A percentile compares a stretch with the other conserved stretches of the same genome.
These are phyloP conservation scores for Thamnophis elegans DNA, from an alignment of 2,797 vertebrate genomes.

Conservation along the genomic window DNA sequence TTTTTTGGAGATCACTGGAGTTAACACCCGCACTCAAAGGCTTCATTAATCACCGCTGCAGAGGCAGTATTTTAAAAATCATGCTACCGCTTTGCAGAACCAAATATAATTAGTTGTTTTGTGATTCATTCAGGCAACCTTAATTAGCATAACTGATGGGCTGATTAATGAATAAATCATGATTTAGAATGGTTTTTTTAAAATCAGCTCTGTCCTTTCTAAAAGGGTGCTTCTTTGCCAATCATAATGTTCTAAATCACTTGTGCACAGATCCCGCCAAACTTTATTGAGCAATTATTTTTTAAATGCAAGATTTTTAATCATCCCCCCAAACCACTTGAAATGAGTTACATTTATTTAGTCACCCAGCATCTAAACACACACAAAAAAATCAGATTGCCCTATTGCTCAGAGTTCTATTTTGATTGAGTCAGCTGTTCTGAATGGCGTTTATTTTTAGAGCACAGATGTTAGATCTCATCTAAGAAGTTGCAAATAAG, in stretches of 20 bases:
- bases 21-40: neutral
- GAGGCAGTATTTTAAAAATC: constrained; percentile 4
- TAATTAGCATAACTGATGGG: constrained; percentile 31
- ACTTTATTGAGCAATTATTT: neutral
- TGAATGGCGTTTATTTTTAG: constrained; percentile 4
- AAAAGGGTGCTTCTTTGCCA: constrained; percentile 4
- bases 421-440: constrained; percentile 4
- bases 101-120: constrained; percentile 23
- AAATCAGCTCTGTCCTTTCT: neutral
- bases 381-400: neutral
- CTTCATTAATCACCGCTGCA: neutral
- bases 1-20: constrained; percentile 14
- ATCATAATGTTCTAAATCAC: neutral
- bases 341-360: constrained; percentile 9
- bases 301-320: constrained; percentile 4
- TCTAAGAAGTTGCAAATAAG: neutral
- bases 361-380: neutral
- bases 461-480: constrained; percentile 3
- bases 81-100: constrained; percentile 1
- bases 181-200: constrained; percentile 14
- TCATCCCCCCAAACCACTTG: neutral
- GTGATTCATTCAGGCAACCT: constrained; percentile 24
- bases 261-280: neutral
- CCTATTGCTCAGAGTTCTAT: constrained; percentile 8
- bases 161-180: constrained; percentile 35